Evolutionary conservation across 2,888 invertebrate genomes (phyloP), one percentile per base, ranked within the genome.

Genomic region (Listrodromus nycthemerus): DNA sequence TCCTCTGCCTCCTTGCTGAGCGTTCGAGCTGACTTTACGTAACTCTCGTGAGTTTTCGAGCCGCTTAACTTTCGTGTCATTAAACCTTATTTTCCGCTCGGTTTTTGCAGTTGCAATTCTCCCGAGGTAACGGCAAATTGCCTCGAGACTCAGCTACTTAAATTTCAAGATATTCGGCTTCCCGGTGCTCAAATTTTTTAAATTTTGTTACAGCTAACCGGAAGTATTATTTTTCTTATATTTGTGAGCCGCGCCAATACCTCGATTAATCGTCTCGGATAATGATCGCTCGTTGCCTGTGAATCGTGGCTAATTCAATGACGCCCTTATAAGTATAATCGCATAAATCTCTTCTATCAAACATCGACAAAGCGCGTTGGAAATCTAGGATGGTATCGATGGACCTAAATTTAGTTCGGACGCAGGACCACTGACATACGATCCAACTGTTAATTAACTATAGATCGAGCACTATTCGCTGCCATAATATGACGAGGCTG

Each of bases 31-130:
- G 55, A 69, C 75, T 84, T 81, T 81, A 81, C 84, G 84, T 79
- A 81, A 84, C 75, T 84, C 70, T 65, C 81, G 55, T 27, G 69
- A 71, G 73, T 88, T 91, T 90, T 90, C 89, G 90, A 88, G 88
- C 88, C 89, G 89, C 88, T 89, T 89, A 87, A 87, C 86, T 91
- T 89, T 89, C 88, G 89, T 91, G 90, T 90, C 90, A 86, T 91
- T 90, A 89, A 91, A 90, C 90, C 87, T 89, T 80, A 77, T 55
- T 52, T 45, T 16, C 41, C 41, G 24, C 55, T 13, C 21, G 13
- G 21, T 21, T 55, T 55, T 55, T 55, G 24, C 21, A 13, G n/a
- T 61, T 61, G 61, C 30, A 16, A 30, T 61, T 61, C 27, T 30
- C 30, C 24, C 55, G 24, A 13, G 55, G 24, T 24, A 55, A 45